Evolutionary conservation across 2,113 vertebrate species (phyloP).

Genomic region (Catharus bicknelli): DNA sequence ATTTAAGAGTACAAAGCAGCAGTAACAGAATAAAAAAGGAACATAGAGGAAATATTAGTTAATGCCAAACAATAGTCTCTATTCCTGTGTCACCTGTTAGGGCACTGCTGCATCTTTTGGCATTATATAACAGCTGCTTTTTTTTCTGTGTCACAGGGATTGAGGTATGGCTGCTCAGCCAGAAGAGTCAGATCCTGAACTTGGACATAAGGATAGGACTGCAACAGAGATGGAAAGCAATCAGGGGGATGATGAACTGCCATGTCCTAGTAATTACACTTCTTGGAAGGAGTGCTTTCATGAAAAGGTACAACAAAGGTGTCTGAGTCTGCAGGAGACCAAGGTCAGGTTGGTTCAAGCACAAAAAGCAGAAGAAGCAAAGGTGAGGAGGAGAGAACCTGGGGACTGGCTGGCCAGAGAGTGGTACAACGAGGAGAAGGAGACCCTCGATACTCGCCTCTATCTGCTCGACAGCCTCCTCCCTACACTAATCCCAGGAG

Average conservation of each 20-base stretch:
- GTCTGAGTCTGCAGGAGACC: conserved; percentile 64
- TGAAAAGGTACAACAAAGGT: conserved; percentile 65
- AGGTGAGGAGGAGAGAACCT: conserved; percentile 25
- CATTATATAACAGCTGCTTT: not conserved
- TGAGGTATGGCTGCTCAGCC: conserved; percentile 15
- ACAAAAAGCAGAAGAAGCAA: conserved; percentile 57
- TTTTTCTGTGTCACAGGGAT: not conserved
- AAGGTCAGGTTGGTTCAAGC: conserved; percentile 27
- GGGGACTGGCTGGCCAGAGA: conserved; percentile 66
- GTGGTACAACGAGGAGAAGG: conserved; percentile 69
- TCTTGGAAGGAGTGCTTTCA: conserved; percentile 65
- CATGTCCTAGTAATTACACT: not conserved
- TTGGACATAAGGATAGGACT: not conserved
- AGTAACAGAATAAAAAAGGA: conserved; percentile 5
- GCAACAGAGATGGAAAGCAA: not conserved
- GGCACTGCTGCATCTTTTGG: not conserved
- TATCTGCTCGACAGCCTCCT: conserved; percentile 80
- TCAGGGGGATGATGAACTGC: not conserved
- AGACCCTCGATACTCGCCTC: conserved; percentile 50
- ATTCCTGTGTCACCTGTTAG: not conserved
- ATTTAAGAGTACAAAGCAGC: conserved; percentile 32
- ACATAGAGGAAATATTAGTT: not conserved
- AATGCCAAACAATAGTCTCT: not conserved
- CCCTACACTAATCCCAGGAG: conserved; percentile 74
- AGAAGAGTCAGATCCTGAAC: not conserved